These are phyloP conservation scores for Cinclus mexicanus DNA, from an alignment of 2,113 vertebrate species.

Conservation along the genomic window DNA sequence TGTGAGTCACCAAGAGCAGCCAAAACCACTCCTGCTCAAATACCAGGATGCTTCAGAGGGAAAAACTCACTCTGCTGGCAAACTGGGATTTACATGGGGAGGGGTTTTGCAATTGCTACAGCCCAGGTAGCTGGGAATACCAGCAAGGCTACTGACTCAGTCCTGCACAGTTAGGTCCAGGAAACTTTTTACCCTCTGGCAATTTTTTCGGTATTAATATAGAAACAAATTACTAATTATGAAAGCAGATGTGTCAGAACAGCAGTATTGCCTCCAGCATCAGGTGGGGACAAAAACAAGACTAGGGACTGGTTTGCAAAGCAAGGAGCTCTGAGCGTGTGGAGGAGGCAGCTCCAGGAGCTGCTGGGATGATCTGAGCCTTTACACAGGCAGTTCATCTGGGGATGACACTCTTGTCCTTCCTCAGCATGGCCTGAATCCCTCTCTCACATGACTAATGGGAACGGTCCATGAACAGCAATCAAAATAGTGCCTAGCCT, in stretches of 20 bases:
- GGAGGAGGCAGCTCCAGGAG: neutral
- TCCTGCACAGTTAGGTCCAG: neutral
- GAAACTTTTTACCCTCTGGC: neutral
- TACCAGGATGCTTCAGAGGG: conserved; percentile 42
- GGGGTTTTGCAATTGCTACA: neutral
- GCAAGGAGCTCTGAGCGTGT: fast-evolving
- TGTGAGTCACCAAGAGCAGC: conserved; percentile 18
- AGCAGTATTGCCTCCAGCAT: neutral
- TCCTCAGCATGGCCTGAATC: neutral
- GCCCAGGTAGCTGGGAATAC: neutral
- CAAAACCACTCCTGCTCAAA: neutral
- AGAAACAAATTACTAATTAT: neutral
- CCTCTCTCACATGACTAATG: neutral
- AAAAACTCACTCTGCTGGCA: neutral
- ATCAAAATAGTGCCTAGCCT: neutral
- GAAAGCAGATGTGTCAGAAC: neutral
- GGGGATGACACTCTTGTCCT: neutral
- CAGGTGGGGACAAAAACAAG: neutral
- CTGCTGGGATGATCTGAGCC: neutral
- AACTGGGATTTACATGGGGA: neutral
- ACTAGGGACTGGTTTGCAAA: neutral
- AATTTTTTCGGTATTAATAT: neutral
- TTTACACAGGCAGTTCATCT: neutral
- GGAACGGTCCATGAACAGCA: neutral
- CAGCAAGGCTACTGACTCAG: neutral